Conservation (phyloP, 2,113 vertebrate species). For the Seriola rivoliana region DNA sequence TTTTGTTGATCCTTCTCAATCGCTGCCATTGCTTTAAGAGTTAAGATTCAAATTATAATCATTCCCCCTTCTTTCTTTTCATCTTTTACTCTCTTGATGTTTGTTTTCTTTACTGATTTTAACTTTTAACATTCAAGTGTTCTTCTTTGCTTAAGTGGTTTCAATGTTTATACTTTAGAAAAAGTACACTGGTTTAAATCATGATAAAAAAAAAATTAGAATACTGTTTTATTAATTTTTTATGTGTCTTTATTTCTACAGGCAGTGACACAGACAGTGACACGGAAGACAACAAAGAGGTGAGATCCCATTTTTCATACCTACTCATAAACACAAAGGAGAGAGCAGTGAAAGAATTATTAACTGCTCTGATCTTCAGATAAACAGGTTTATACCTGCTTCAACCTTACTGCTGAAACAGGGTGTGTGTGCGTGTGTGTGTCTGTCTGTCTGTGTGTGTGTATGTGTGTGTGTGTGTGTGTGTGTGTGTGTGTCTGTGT, state of each 20-base stretch:
- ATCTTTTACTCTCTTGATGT: background rate
- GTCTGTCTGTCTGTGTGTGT: background rate
- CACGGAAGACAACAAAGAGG: constrained; percentile 89
- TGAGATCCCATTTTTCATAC: constrained; percentile 70
- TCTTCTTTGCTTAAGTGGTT: background rate
- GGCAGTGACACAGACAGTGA: constrained; percentile 98
- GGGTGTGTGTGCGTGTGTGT: constrained; percentile 20
- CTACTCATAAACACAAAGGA: background rate
- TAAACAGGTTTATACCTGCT: constrained; percentile 69
- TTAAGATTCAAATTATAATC: background rate
- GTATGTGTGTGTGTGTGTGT: constrained; percentile 13
- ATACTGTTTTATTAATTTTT: background rate
- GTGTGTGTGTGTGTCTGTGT: constrained; percentile 6
- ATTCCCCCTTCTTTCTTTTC: background rate
- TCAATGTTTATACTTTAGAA: background rate
- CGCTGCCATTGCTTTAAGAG: background rate
- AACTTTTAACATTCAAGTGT: background rate
- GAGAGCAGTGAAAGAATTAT: constrained; percentile 45
- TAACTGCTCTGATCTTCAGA: constrained; percentile 38
- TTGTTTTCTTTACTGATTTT: background rate
- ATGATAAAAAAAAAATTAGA: too few species aligned
- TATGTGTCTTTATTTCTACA: constrained; percentile 80
- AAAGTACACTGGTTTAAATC: background rate
- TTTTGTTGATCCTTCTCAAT: background rate
- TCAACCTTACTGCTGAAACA: constrained; percentile 14